Percentiles rank a stretch among this genome's conserved stretches.
phyloP scores from a whole-genome alignment of 2,113 vertebrate genomes.

The Dasypus novemcinctus region DNA sequence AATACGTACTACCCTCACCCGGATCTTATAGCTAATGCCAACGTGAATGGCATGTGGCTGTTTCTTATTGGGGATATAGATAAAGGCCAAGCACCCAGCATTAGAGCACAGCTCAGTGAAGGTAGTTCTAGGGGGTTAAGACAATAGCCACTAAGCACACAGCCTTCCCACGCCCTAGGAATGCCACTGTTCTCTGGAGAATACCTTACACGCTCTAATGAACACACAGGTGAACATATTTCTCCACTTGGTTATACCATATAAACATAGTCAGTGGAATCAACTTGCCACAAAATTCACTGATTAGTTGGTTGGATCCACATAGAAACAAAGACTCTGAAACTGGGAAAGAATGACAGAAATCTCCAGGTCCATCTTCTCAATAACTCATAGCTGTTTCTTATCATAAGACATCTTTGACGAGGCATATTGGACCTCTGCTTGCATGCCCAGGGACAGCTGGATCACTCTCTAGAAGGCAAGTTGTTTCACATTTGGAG shows the following conservation, averaged over 20 bases:
- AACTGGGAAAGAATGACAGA: not conserved
- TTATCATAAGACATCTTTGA: not conserved
- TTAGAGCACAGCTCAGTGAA: not conserved
- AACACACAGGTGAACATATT: not conserved
- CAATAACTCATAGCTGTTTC: not conserved
- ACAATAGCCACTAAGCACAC: not conserved
- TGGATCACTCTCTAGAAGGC: not conserved
- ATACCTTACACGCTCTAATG: not conserved
- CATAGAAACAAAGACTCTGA: not conserved
- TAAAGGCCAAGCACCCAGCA: not conserved
- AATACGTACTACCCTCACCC: not conserved
- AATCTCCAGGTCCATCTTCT: not conserved
- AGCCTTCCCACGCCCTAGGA: not conserved
- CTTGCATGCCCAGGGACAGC: not conserved
- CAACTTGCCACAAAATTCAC: not conserved
- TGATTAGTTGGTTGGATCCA: not conserved
- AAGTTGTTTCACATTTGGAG: not conserved
- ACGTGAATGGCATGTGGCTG: not conserved
- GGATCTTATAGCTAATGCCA: not conserved
- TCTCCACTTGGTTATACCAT: not conserved
- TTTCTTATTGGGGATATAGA: too few relatives aligned
- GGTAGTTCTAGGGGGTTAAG: not conserved
- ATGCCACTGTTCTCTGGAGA: not conserved
- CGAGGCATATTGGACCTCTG: not conserved
- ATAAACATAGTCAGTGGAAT: not conserved